These are phyloP conservation scores for Cynopterus sphinx DNA, from an alignment of 2,797 vertebrate genomes.

Conservation along the genomic window DNA sequence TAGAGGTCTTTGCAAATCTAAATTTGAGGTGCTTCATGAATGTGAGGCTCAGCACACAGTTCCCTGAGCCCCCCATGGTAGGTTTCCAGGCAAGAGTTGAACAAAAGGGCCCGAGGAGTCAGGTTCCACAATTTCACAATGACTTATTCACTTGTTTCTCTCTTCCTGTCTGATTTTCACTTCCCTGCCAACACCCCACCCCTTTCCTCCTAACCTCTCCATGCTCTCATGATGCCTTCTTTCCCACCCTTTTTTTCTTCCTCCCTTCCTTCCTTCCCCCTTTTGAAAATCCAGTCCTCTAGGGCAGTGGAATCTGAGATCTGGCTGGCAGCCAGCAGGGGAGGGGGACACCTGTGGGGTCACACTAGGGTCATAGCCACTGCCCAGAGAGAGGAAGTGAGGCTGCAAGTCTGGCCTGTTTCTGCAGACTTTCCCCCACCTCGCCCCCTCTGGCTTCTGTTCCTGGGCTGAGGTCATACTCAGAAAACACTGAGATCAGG, in stretches of 20 bases:
- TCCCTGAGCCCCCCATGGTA: background rate
- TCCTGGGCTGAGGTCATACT: background rate
- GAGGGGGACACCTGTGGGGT: background rate
- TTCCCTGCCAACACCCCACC: fast-evolving
- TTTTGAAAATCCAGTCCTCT: constrained; percentile 27
- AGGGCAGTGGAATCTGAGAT: background rate
- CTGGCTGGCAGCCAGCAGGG: background rate
- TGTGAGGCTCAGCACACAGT: background rate
- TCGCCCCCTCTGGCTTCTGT: background rate
- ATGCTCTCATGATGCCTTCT: background rate
- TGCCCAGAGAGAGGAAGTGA: background rate
- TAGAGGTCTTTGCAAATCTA: background rate
- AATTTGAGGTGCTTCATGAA: background rate
- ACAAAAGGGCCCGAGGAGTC: background rate
- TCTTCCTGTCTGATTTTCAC: background rate
- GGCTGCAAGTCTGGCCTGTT: no score
- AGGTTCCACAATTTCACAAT: background rate
- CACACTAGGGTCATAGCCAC: background rate
- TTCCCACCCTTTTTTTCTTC: background rate
- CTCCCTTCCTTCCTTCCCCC: background rate
- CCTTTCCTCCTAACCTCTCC: background rate
- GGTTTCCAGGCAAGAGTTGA: background rate
- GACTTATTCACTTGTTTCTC: background rate
- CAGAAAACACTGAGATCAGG: background rate
- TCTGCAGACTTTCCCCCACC: background rate